A percentile compares a stretch with the other conserved stretches of the same genome.
phyloP scores from a whole-genome alignment of 2,113 vertebrate species.

The Ailuropoda melanoleuca region DNA sequence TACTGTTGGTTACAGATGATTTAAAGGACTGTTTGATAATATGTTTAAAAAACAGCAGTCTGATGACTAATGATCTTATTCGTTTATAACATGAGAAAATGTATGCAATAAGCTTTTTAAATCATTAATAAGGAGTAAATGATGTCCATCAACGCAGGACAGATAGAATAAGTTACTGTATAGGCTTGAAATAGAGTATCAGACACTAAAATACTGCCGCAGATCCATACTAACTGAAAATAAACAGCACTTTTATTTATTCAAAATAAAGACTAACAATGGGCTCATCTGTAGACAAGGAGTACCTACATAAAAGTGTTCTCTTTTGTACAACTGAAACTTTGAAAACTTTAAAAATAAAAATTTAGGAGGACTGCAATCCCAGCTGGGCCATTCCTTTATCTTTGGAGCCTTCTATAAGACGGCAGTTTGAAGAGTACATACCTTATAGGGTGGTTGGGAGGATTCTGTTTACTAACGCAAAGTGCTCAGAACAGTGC shows the following conservation, averaged over 20 bases:
- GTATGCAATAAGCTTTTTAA: not conserved
- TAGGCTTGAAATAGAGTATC: slow-evolving; percentile 4
- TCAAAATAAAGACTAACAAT: slow-evolving; percentile 14
- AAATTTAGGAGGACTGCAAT: not conserved
- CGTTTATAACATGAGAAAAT: not conserved
- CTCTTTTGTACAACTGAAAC: not conserved
- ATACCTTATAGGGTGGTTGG: not conserved
- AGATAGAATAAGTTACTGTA: not conserved
- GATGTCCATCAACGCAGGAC: not conserved
- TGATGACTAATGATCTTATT: not conserved
- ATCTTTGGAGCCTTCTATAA: not conserved
- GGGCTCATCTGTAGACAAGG: not conserved
- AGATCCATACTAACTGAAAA: slow-evolving; percentile 23
- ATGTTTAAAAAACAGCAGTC: not conserved
- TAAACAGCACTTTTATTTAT: not conserved
- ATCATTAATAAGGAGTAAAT: slow-evolving; percentile 27
- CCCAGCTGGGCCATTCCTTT: not conserved
- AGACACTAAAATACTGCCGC: not conserved
- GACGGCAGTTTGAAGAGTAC: not conserved
- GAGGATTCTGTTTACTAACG: not conserved
- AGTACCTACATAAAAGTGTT: not conserved
- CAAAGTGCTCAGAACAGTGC: not conserved
- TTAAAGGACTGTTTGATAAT: slow-evolving; percentile 19
- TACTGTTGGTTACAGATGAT: not conserved
- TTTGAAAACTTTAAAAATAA: not conserved